These are phyloP conservation scores for Miltochrista miniata DNA, from an alignment of 2,888 invertebrate species.

Conservation along the genomic window DNA sequence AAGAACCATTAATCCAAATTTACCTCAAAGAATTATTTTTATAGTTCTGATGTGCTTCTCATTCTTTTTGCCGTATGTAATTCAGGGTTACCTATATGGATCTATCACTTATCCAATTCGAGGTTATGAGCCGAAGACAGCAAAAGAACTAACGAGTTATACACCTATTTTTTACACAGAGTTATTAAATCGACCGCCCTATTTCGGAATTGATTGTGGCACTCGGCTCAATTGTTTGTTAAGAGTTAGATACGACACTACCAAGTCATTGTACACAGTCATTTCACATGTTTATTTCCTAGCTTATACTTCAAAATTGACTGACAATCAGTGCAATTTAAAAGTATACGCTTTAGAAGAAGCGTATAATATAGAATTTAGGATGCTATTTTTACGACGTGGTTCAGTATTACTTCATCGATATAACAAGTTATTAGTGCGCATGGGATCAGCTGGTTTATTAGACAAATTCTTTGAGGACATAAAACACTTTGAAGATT, in stretches of 20 bases:
- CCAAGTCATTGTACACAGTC: constrained; percentile 35
- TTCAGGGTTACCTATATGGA: constrained; percentile 43
- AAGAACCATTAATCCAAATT: constrained; percentile 20
- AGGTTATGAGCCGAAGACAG: constrained; percentile 29
- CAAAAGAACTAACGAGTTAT: constrained; percentile 24
- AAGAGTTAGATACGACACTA: constrained; percentile 17
- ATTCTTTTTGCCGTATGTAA: constrained; percentile 40
- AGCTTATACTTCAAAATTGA: constrained; percentile 26
- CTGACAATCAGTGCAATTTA: constrained; percentile 29
- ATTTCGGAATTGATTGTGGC: constrained; percentile 21
- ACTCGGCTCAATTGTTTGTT: constrained; percentile 37
- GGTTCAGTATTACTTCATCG: constrained; percentile 38
- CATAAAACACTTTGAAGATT: constrained; percentile 21
- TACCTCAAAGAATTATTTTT: constrained; percentile 35
- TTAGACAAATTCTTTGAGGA: constrained; percentile 17
- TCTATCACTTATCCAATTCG: constrained; percentile 40
- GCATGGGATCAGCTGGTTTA: constrained; percentile 30
- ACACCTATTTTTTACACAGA: constrained; percentile 15
- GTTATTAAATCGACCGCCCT: background rate
- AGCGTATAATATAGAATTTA: constrained; percentile 20
- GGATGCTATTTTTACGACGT: constrained; percentile 42
- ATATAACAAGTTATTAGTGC: constrained; percentile 20
- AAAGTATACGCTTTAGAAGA: constrained; percentile 32
- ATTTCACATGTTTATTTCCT: constrained; percentile 23
- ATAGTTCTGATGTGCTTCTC: constrained; percentile 35